These are phyloP conservation scores for Cataglyphis albicans DNA, from an alignment of 2,888 invertebrate genomes.

Conservation along the genomic window DNA sequence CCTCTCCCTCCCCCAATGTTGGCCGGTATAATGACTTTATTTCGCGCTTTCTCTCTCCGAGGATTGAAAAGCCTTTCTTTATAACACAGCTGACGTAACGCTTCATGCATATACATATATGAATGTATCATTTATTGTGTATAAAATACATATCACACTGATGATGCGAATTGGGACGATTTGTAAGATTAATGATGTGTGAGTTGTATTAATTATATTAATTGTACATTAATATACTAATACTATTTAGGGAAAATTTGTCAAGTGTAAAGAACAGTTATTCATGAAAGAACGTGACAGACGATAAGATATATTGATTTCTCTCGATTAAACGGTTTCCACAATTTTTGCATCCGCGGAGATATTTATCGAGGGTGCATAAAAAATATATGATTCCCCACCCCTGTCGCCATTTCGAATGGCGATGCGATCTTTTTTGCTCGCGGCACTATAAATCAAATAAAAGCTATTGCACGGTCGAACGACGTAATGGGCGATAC, in stretches of 20 bases:
- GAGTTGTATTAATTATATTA: background rate
- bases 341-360: background rate
- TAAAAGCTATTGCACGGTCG: conserved; percentile 56
- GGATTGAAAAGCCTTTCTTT: background rate
- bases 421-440: conserved; percentile 45
- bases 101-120: background rate
- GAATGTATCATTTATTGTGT: background rate
- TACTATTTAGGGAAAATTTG: background rate
- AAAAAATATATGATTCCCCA: conserved; percentile 43
- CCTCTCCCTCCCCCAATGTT: conserved; percentile 38
- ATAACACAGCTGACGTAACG: background rate
- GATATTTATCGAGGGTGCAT: conserved; percentile 34
- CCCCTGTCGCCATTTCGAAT: conserved; percentile 28
- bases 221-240: background rate
- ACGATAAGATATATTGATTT: conserved; percentile 7
- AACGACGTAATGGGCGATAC: conserved; percentile 74
- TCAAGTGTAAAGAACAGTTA: background rate
- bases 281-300: background rate
- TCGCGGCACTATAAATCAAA: conserved; percentile 54
- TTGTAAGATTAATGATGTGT: background rate
- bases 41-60: background rate
- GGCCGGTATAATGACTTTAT: conserved; percentile 26
- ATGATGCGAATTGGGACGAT: conserved; percentile 3
- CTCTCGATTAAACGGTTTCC: conserved; percentile 5
- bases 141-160: background rate